Conservation (phyloP, 37 sponge, comb jelly and placozoan genomes). For the Aphrocallistes beatrix region DNA sequence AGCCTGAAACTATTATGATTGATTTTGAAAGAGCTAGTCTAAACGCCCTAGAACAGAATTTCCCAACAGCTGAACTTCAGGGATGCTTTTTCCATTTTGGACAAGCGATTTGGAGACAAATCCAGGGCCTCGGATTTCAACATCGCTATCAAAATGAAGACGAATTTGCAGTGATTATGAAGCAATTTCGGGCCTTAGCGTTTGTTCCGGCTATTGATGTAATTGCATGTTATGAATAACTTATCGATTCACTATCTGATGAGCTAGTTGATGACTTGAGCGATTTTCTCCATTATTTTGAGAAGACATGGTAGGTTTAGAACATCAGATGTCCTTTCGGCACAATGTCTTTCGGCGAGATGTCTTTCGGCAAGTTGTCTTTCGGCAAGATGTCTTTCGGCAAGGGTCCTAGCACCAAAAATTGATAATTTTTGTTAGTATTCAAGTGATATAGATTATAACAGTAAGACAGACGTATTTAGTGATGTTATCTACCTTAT, state of each 20-base stretch:
- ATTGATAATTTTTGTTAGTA: too few species aligned
- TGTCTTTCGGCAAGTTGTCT: too few species aligned
- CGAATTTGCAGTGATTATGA: neutral
- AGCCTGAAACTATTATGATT: neutral
- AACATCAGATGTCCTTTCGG: too few species aligned
- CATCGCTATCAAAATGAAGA: neutral
- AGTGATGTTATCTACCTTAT: too few species aligned
- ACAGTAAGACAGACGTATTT: too few species aligned
- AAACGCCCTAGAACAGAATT: neutral
- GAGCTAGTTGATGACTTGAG: neutral
- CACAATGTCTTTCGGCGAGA: too few species aligned
- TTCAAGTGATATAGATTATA: too few species aligned
- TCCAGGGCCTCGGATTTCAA: neutral
- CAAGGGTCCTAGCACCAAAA: too few species aligned
- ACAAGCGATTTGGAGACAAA: neutral
- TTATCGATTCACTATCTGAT: neutral
- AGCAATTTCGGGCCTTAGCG: neutral
- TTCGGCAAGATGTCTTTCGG: too few species aligned
- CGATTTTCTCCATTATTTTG: too few species aligned
- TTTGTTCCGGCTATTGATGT: neutral
- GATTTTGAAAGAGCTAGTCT: neutral
- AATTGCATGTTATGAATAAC: neutral
- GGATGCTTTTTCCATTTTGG: slow-evolving; percentile 2
- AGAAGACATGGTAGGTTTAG: too few species aligned
- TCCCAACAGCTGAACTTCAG: neutral